Evolutionary conservation across 2,797 vertebrate genomes (phyloP), one percentile per base, ranked within the genome.

Genomic region (Lithobates sylvaticus): DNA sequence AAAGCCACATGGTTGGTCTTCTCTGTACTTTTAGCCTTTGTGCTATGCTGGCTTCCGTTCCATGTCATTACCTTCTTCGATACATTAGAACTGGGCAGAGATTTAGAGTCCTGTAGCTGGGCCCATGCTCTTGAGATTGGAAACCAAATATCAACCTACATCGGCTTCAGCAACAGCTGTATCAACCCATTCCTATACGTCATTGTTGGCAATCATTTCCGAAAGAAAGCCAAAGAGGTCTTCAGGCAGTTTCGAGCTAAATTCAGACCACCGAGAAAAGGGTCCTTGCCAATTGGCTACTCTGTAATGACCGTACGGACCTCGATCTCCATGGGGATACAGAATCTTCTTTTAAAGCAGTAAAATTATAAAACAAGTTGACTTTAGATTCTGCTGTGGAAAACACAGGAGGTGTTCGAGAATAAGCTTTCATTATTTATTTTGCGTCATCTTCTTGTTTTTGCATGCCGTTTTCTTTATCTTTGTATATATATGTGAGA

Each of bases 181-280:
- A 91, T 97, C 82, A 98, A 97, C 90, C 96, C 97, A 0, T 89
- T 98, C 83, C 90, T 98, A n/a, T 98, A 97, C 0, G 96, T 97
- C 76, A 95, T 98, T 4, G 95, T 97, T 1, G 96, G 97, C 44
- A 97, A 96, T 85, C 95, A 95, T 84, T 98, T 98, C 89, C 94
- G 94, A 81, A 96, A 95, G 89, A 96, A 94, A 84, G 94, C 92
- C 1, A 89, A 72, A n/a, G 94, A 95, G 83, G 92, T 96, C 76
- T 96, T 84, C 88, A 21, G n/a, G 32, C 5, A 76, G 0, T 68
- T 89, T 32, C 50, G 90, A 39, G 34, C 6, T 44, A 84, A 73
- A 1, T 39, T 58, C 27, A 67, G 47, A 9, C 68, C 29, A 2
- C 88, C 32, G 1, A 89, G 90, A 71, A 91, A 90, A 0, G 69